Evolutionary conservation across 2,888 invertebrate species (phyloP).

Genomic region (Rhingia campestris): DNA sequence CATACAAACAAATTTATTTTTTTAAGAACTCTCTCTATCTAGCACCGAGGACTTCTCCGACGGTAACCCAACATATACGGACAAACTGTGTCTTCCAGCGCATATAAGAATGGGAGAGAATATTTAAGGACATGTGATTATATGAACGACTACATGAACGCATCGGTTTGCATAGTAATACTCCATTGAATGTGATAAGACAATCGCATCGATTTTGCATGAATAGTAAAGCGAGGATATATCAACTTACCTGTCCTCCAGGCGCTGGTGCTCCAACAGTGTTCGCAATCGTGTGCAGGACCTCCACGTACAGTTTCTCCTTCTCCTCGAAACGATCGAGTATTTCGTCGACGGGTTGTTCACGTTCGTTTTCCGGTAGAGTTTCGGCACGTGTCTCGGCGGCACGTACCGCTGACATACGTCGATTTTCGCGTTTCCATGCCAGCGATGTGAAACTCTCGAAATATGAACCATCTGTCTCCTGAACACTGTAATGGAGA

Average conservation of each 20-base stretch:
- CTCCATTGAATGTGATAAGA: constrained; percentile 11
- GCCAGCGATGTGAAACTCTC: constrained; percentile 96
- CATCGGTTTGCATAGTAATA: constrained; percentile 34
- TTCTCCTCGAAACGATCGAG: constrained; percentile 83
- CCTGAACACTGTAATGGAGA: constrained; percentile 89
- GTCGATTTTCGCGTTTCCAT: constrained; percentile 95
- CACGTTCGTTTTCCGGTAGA: constrained; percentile 84
- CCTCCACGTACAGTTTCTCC: constrained; percentile 93
- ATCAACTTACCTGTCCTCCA: constrained; percentile 84
- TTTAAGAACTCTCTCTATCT: neutral
- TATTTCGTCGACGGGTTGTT: constrained; percentile 81
- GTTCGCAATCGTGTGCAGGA: constrained; percentile 97
- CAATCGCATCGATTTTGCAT: constrained; percentile 14
- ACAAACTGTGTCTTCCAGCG: too few species aligned
- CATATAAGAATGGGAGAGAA: neutral
- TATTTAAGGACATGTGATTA: neutral
- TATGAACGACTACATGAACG: constrained; percentile 6
- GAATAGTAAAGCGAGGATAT: too few species aligned
- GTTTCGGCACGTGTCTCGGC: constrained; percentile 89
- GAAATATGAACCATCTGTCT: constrained; percentile 96
- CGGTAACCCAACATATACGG: too few species aligned
- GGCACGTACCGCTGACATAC: constrained; percentile 90
- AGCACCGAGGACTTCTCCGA: neutral
- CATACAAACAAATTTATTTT: constrained; percentile 1
- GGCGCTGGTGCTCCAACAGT: constrained; percentile 91